Percentiles rank a stretch among this genome's conserved stretches.
Conservation (phyloP, 2,113 vertebrate species). For the Rana temporaria region DNA sequence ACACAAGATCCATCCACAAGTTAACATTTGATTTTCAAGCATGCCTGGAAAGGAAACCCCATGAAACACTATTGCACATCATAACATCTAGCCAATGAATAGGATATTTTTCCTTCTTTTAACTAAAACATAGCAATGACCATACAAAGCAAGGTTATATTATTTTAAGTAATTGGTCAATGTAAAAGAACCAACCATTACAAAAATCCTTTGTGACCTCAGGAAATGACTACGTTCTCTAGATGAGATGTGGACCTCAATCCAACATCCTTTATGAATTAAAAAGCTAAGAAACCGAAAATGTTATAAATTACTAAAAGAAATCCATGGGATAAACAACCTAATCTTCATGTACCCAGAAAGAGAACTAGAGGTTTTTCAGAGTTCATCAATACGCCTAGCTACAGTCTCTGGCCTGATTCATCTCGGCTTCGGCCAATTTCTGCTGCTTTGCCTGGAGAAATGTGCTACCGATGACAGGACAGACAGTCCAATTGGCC, state of each 20-base stretch:
- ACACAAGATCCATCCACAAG: too few species aligned
- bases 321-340: background rate
- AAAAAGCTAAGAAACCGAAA: background rate
- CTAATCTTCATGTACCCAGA: background rate
- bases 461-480: background rate
- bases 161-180: too few species aligned
- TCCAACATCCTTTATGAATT: background rate
- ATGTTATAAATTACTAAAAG: constrained; percentile 17
- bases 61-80: too few species aligned
- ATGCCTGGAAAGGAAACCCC: too few species aligned
- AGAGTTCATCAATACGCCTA: background rate
- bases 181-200: background rate
- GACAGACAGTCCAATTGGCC: background rate
- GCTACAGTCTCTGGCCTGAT: background rate
- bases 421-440: background rate
- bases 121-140: too few species aligned
- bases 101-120: too few species aligned
- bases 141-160: too few species aligned
- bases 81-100: too few species aligned
- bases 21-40: too few species aligned
- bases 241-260: background rate
- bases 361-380: background rate
- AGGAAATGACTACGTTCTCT: background rate
- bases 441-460: constrained; percentile 18
- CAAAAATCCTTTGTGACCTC: background rate